These are phyloP conservation scores for Argyresthia goedartella DNA, from an alignment of 2,888 invertebrate species.

Conservation along the genomic window DNA sequence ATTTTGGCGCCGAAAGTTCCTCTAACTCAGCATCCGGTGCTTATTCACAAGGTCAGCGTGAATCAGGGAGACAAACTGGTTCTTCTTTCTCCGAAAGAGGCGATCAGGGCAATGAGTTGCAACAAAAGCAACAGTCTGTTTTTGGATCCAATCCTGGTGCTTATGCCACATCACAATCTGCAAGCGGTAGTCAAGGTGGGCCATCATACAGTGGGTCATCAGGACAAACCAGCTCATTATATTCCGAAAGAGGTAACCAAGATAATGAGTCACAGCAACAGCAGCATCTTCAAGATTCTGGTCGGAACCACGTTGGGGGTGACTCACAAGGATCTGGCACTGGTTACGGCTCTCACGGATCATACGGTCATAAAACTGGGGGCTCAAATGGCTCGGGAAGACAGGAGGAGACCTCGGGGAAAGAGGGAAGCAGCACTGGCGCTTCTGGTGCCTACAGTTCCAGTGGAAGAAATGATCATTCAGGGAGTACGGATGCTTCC, in stretches of 20 bases:
- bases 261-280: no score
- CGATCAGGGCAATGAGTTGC: not conserved
- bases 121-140: not conserved
- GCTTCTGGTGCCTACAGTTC: not conserved
- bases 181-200: not conserved
- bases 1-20: constrained; percentile 5
- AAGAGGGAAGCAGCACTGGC: no score
- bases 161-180: not conserved
- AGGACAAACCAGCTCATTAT: not conserved
- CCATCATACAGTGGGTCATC: not conserved
- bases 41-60: not conserved
- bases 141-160: not conserved
- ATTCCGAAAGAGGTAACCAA: no score
- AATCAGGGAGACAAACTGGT: not conserved
- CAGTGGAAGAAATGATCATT: not conserved
- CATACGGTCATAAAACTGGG: no score
- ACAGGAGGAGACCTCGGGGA: no score
- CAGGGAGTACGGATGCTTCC: not conserved
- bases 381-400: no score
- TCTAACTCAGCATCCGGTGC: not conserved
- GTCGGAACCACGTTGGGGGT: no score
- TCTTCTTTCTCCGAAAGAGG: no score
- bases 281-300: no score
- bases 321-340: no score
- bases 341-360: no score